Evolutionary conservation across 2,888 invertebrate genomes (phyloP).

Genomic region (Elegia similella): DNA sequence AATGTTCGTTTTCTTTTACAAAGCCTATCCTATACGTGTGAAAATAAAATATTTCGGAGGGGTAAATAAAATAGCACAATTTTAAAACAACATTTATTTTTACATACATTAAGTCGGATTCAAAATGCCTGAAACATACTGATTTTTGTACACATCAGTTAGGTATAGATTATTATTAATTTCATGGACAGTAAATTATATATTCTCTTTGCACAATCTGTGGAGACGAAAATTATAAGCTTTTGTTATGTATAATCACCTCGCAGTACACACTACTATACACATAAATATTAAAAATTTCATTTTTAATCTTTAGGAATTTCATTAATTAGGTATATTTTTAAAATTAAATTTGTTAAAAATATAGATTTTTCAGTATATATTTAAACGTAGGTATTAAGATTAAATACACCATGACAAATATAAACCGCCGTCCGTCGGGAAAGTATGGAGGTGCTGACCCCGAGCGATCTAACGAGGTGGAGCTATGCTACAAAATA

Average conservation of each 20-base stretch:
- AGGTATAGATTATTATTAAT: constrained; percentile 62
- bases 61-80: constrained; percentile 67
- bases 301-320: constrained; percentile 76
- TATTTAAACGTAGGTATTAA: constrained; percentile 68
- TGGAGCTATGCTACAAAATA: constrained; percentile 58
- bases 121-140: constrained; percentile 81
- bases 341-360: constrained; percentile 76
- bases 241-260: constrained; percentile 60
- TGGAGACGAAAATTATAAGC: constrained; percentile 68
- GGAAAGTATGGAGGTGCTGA: constrained; percentile 44
- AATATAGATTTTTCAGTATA: constrained; percentile 77
- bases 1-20: constrained; percentile 12
- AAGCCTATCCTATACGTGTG: background rate
- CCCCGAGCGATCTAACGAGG: constrained; percentile 34
- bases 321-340: constrained; percentile 74
- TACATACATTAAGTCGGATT: constrained; percentile 82
- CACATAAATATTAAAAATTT: constrained; percentile 76
- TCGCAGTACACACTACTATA: constrained; percentile 72
- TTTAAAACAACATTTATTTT: constrained; percentile 82
- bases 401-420: constrained; percentile 51
- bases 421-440: constrained; percentile 48
- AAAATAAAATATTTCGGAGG: background rate
- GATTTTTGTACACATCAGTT: constrained; percentile 79
- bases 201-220: constrained; percentile 61
- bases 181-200: constrained; percentile 77